Conservation (phyloP, 2,113 vertebrate genomes). For the Columbina picui region DNA sequence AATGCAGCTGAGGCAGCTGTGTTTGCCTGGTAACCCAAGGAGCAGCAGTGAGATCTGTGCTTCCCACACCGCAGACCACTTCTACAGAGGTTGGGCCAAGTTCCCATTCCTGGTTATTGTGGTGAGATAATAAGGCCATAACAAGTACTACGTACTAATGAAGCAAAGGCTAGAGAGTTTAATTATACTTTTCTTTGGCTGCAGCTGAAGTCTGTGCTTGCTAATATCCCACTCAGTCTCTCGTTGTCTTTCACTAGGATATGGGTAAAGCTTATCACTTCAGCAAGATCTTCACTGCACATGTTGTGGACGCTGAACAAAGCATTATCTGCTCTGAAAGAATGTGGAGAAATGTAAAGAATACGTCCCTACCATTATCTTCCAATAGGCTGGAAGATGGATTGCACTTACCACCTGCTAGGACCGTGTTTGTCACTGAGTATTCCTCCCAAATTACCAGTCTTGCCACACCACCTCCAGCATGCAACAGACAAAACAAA, state of each 20-base stretch:
- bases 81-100: not conserved
- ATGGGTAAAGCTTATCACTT: not conserved
- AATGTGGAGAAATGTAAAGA: not conserved
- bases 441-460: not conserved
- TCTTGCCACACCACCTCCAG: not conserved
- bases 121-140: not conserved
- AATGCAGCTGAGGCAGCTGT: not conserved
- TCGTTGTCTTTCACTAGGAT: not conserved
- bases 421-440: not conserved
- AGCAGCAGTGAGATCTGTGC: rapidly evolving
- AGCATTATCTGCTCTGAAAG: not conserved
- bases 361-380: not conserved
- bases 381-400: not conserved
- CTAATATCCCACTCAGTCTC: not conserved
- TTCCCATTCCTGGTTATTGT: not conserved
- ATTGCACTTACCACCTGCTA: not conserved
- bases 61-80: not conserved
- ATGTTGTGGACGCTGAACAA: not conserved
- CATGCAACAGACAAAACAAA: not conserved
- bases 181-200: not conserved
- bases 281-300: not conserved
- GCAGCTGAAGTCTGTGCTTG: not conserved
- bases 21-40: not conserved
- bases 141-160: not conserved
- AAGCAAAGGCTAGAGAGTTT: not conserved